Evolutionary conservation across 2,797 vertebrate genomes (phyloP).

Genomic region (Lates japonicus): DNA sequence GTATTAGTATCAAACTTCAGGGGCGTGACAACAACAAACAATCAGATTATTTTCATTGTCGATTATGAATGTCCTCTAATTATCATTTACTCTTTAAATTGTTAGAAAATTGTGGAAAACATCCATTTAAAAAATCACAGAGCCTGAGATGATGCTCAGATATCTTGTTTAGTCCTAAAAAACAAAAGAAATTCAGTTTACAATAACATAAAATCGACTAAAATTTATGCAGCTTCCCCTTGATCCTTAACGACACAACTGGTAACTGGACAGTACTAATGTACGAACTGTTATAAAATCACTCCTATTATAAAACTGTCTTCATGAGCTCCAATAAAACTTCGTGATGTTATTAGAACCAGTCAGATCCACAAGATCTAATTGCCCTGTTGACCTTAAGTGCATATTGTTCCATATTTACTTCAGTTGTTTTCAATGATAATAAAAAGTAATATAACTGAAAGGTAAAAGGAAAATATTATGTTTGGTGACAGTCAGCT

Average conservation of each 20-base stretch:
- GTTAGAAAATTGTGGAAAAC: too few species aligned
- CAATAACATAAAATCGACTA: background rate
- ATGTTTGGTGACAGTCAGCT: background rate
- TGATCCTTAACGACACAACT: background rate
- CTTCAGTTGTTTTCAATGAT: conserved; percentile 10
- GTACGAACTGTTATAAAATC: conserved; percentile 9
- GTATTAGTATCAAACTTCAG: too few species aligned
- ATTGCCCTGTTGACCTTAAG: conserved; percentile 23
- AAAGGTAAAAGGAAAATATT: background rate
- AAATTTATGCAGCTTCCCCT: conserved; percentile 14
- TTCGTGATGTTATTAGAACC: conserved; percentile 26
- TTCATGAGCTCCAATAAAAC: conserved; percentile 30
- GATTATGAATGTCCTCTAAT: too few species aligned
- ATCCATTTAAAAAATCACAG: too few species aligned
- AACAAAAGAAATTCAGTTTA: too few species aligned
- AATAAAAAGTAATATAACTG: background rate
- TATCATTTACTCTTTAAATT: too few species aligned
- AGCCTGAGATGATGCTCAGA: too few species aligned
- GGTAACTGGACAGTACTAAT: background rate
- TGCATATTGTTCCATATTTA: background rate
- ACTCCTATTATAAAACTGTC: conserved; percentile 25
- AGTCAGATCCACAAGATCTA: conserved; percentile 34
- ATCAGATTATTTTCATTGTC: too few species aligned
- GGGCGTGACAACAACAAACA: too few species aligned
- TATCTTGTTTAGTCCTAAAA: too few species aligned